These are phyloP conservation scores for Limosa lapponica DNA, from an alignment of 2,797 vertebrate species.

Conservation along the genomic window DNA sequence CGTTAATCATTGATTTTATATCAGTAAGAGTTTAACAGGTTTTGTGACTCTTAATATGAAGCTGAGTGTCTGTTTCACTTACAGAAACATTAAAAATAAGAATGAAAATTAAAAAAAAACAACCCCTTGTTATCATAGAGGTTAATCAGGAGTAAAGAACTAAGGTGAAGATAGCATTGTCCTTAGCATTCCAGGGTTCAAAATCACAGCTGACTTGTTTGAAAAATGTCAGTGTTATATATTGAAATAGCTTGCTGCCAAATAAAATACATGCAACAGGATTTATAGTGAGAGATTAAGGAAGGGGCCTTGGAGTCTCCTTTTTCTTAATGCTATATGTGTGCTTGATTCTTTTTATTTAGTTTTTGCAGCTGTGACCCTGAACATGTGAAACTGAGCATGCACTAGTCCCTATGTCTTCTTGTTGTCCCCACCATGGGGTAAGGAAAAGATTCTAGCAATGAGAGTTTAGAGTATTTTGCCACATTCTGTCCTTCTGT, in stretches of 20 bases:
- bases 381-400: background rate
- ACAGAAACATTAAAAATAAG: background rate
- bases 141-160: background rate
- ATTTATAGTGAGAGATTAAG: slow-evolving; percentile 43
- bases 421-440: background rate
- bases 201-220: slow-evolving; percentile 34
- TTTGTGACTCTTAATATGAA: slow-evolving; percentile 1
- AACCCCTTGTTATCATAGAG: background rate
- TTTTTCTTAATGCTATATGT: slow-evolving; percentile 7
- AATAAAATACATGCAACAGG: slow-evolving; percentile 38
- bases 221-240: slow-evolving; percentile 44
- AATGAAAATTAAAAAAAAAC: background rate
- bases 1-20: slow-evolving; percentile 40
- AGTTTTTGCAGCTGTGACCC: background rate
- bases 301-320: slow-evolving; percentile 30
- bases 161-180: background rate
- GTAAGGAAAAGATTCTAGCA: background rate
- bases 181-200: background rate
- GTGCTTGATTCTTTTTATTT: background rate
- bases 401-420: background rate
- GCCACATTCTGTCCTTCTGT: background rate
- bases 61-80: background rate
- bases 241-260: slow-evolving; percentile 36
- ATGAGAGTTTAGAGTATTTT: background rate
- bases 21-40: background rate